Evolutionary conservation across 2,113 vertebrate genomes (phyloP).

Genomic region (Diglossa brunneiventris): DNA sequence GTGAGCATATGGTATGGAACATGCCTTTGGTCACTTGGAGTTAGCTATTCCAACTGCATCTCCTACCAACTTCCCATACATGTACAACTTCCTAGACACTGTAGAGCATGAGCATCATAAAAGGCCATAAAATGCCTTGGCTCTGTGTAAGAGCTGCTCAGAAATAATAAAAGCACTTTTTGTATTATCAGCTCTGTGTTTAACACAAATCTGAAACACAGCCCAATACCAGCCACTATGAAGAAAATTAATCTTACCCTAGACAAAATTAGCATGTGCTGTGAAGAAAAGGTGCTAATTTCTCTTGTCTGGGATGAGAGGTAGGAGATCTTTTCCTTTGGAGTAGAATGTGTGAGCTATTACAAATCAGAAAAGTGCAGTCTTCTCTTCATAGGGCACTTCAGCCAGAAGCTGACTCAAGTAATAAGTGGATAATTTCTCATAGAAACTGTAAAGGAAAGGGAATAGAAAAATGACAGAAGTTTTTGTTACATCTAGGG

Average conservation of each 20-base stretch:
- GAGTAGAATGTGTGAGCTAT: not conserved
- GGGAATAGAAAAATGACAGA: not conserved
- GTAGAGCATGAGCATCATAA: not conserved
- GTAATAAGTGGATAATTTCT: not conserved
- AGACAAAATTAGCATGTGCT: not conserved
- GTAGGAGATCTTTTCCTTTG: not conserved
- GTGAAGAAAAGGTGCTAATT: not conserved
- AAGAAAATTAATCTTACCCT: not conserved
- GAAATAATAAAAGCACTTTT: not conserved
- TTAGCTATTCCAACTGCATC: not conserved
- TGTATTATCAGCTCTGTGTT: not conserved
- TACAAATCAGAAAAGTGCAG: not conserved
- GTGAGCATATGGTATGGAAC: not conserved
- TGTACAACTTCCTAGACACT: fast-evolving
- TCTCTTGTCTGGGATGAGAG: not conserved
- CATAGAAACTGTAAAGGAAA: not conserved
- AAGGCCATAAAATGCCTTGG: not conserved
- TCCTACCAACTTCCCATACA: fast-evolving
- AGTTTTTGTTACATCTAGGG: not conserved
- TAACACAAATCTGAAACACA: not conserved
- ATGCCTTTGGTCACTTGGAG: not conserved
- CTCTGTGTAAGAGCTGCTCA: not conserved
- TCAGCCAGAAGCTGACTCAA: not conserved
- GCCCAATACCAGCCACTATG: not conserved
- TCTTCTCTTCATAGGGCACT: not conserved